Base-by-base conservation (phyloP, 2,797 vertebrate genomes). In the Orientallactaga sibirica region DNA sequence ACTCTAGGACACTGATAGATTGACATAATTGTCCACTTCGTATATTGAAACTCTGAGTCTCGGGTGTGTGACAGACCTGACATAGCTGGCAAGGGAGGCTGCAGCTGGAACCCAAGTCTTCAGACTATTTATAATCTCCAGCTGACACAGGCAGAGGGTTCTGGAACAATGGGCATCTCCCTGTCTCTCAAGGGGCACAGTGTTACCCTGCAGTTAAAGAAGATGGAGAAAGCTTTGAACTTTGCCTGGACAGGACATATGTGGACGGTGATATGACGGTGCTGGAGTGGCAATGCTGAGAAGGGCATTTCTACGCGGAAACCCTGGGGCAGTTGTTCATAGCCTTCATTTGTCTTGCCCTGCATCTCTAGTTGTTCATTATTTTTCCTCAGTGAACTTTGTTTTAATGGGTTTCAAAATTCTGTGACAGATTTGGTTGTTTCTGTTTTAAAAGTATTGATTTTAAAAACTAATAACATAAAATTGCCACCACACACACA, bases 141-240 rank as follows among this genome's bases (percentile, higher is more conserved):
- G 1, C 16, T 67, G 8, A 48, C 16, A 3, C 0, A n/a, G 55
- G 58, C 18, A 48, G 12, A 18, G 1, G 6, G 20, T 11, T n/a
- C 24, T n/a, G 7, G 77, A 12, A 61, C 33, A 33, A 29, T 12
- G 25, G n/a, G 43, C 43, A 14, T n/a, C 8, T 80, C 43, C 29
- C 24, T 48, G 52, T 0, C 7, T 80, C 24, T 1, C 4, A 3
- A 15, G 14, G 0, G 15, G 5, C 4, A 25, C 14, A 12, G 0
- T 55, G 33, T 37, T 62, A 41, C 33, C 22, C 18, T 24, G 15
- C 2, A 70, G 25, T n/a, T 37, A 37, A 41, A 29, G 5, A 20
- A 9, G 11, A 76, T 10, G 33, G 74, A 88, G 29, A 15, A 7
- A 27, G n/a, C 55, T 87, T 71, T 73, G 1, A 55, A 8, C 5